Evolutionary conservation across 92 coral and sea anemone genomes (phyloP).

Genomic region (Parazoanthus swiftii): DNA sequence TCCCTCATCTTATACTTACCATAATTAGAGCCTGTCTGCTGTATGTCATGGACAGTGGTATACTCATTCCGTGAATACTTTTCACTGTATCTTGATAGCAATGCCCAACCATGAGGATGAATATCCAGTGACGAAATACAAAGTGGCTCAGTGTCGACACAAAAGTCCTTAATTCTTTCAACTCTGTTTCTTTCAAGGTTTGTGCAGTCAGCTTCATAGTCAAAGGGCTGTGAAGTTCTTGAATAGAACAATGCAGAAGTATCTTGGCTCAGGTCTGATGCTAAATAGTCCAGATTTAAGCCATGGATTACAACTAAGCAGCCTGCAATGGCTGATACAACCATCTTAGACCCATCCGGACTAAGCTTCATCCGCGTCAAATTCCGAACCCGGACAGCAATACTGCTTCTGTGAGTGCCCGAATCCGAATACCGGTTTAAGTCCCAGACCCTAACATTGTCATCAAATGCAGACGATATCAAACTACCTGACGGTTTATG

Average conservation of each 20-base stretch:
- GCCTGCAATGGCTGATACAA: conserved; percentile 80
- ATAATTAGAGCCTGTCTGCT: conserved; percentile 22
- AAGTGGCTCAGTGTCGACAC: conserved; percentile 72
- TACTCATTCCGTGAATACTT: conserved; percentile 72
- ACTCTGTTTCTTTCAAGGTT: conserved; percentile 60
- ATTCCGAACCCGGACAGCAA: conserved; percentile 52
- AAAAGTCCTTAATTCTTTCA: conserved; percentile 77
- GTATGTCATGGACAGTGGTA: conserved; percentile 95
- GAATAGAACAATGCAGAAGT: conserved; percentile 52
- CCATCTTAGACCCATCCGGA: conserved; percentile 80
- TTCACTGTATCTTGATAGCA: conserved; percentile 74
- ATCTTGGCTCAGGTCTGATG: conserved; percentile 49
- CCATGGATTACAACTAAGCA: conserved; percentile 71
- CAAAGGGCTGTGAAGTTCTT: conserved; percentile 13
- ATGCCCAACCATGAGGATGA: conserved; percentile 93
- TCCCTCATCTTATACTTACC: background rate
- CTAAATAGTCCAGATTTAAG: conserved; percentile 70
- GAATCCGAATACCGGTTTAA: conserved; percentile 63
- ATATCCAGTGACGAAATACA: conserved; percentile 87
- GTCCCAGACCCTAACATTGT: conserved; percentile 88
- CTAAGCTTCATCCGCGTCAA: conserved; percentile 89
- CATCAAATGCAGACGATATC: conserved; percentile 94
- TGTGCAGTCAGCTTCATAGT: conserved; percentile 17
- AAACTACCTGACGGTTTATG: conserved; percentile 63
- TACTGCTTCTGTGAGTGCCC: conserved; percentile 45